Evolutionary conservation across 1,140 invertebrate genomes (phyloP).

Genomic region (Neodiprion lecontei): DNA sequence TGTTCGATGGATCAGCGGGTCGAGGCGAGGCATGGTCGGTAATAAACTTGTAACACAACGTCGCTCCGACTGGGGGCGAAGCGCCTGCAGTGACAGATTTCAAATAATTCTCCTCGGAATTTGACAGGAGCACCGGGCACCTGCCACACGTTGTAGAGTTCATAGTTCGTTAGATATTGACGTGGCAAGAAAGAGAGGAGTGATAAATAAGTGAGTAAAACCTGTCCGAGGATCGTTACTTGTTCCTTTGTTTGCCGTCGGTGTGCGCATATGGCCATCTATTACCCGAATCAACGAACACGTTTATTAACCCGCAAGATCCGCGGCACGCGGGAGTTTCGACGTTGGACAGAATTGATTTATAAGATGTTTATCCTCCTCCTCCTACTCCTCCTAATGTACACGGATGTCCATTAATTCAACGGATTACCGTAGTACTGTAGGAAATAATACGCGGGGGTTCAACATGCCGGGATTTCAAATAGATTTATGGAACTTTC

Average conservation of each 20-base stretch:
- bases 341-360: background rate
- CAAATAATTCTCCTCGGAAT: too few species aligned
- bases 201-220: background rate
- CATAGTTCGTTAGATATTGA: background rate
- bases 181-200: background rate
- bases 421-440: conserved; percentile 1
- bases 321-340: background rate
- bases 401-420: background rate
- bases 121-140: too few species aligned
- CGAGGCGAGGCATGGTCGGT: too few species aligned
- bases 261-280: too few species aligned
- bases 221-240: background rate
- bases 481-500: conserved; percentile 2
- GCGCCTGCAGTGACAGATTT: too few species aligned
- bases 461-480: background rate
- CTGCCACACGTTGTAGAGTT: background rate
- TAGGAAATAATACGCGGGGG: background rate
- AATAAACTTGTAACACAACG: too few species aligned
- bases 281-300: background rate
- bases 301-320: background rate
- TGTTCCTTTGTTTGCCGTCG: background rate
- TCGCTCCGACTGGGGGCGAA: too few species aligned
- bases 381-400: conserved; percentile 2
- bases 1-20: too few species aligned
- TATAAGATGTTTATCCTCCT: conserved; percentile 2